A percentile compares a stretch with the other conserved stretches of the same genome.
phyloP scores from a whole-genome alignment of 2,797 vertebrate species.

The Xerus rutilus region DNA sequence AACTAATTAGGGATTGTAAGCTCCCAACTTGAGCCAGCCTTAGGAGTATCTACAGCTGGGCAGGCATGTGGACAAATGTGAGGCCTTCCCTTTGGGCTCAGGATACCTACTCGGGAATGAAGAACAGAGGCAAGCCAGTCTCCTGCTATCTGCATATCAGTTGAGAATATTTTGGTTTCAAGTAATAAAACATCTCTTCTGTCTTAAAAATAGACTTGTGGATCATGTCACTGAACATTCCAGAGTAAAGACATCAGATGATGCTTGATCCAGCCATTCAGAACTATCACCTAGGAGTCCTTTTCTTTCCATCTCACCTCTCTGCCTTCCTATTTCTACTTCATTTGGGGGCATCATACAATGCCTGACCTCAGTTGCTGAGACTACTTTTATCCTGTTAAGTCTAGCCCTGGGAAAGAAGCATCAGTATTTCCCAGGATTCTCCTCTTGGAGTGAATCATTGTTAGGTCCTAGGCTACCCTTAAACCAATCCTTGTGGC shows the following conservation, averaged over 20 bases:
- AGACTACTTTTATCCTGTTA: not conserved
- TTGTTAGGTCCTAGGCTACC: not conserved
- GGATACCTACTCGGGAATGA: not conserved
- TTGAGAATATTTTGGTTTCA: not conserved
- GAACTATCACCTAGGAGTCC: not conserved
- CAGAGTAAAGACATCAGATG: conserved; percentile 13
- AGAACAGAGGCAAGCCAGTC: not conserved
- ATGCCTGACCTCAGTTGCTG: not conserved
- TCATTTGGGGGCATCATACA: not conserved
- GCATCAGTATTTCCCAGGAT: not conserved
- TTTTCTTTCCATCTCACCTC: not conserved
- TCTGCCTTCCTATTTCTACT: not conserved
- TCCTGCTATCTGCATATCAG: not conserved
- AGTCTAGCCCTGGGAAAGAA: not conserved
- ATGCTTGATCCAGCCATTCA: conserved; percentile 31
- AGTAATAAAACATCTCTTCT: not conserved
- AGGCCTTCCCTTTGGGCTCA: no score
- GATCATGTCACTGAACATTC: not conserved
- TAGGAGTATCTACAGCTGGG: not conserved
- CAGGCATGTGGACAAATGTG: no score
- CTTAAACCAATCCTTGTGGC: not conserved
- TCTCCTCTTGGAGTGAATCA: not conserved
- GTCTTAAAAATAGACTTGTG: not conserved
- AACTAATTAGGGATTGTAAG: not conserved
- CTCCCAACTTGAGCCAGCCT: not conserved